Percentiles rank a stretch among this genome's conserved stretches.
Evolutionary conservation across 23 tunicate species (phyloP).

Genomic region (Ascidia mentula): DNA sequence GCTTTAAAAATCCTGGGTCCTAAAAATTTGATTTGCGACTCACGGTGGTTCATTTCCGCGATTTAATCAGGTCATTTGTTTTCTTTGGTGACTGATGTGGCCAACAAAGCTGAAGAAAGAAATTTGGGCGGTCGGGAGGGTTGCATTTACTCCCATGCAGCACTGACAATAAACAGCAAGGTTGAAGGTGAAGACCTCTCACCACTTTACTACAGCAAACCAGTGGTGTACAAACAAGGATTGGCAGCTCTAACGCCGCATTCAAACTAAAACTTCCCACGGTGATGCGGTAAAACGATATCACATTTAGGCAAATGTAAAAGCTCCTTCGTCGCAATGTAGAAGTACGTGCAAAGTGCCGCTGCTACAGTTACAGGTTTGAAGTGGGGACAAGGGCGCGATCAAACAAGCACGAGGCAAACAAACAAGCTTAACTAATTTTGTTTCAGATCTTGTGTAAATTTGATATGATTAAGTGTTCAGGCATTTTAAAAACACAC

Average conservation of each 20-base stretch:
- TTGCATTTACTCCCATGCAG: not conserved
- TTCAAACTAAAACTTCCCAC: conserved; percentile 4
- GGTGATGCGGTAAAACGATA: conserved; percentile 1
- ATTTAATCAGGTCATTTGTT: conserved; percentile 9
- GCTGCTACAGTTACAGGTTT: not conserved
- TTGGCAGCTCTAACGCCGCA: not conserved
- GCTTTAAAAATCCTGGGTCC: not conserved
- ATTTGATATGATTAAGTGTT: too few species aligned
- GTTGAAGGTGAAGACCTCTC: conserved; percentile 6
- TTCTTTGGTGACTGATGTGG: not conserved
- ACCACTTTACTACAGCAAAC: not conserved
- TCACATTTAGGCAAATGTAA: not conserved
- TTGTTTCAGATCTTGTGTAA: not conserved
- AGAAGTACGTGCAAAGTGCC: not conserved
- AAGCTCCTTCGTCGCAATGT: not conserved
- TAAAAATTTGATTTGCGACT: not conserved
- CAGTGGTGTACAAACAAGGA: conserved; percentile 3
- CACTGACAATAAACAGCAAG: not conserved
- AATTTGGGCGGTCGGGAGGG: not conserved
- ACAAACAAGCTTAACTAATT: not conserved
- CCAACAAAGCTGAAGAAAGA: not conserved
- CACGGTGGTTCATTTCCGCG: not conserved
- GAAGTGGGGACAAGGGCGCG: not conserved
- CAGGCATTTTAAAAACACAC: too few species aligned
- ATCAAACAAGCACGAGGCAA: not conserved